A percentile compares a stretch with the other conserved stretches of the same genome.
phyloP scores from a whole-genome alignment of 2,797 vertebrate genomes.

The Champsocephalus esox region DNA sequence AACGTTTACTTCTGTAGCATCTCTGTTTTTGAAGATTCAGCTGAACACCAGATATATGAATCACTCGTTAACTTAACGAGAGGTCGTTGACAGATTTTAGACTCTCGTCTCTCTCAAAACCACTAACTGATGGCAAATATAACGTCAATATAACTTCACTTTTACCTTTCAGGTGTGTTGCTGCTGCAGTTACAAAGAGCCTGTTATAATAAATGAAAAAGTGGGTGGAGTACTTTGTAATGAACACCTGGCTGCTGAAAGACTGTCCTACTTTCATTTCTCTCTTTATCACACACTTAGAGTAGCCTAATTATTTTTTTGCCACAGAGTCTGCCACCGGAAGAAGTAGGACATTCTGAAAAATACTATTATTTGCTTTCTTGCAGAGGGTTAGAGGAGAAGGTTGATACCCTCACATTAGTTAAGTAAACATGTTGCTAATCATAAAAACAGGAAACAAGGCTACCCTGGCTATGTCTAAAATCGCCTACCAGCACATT shows the following conservation, averaged over 20 bases:
- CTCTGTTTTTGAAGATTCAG: background rate
- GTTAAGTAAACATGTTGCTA: background rate
- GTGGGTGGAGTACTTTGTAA: background rate
- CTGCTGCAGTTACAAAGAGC: conserved; percentile 5
- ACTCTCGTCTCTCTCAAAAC: background rate
- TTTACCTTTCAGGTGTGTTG: background rate
- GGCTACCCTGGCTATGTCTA: background rate
- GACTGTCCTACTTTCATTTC: background rate
- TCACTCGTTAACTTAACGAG: background rate
- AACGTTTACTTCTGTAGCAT: conserved; percentile 26
- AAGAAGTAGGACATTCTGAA: background rate
- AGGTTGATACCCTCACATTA: background rate
- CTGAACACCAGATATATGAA: background rate
- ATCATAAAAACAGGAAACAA: background rate
- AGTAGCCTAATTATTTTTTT: background rate
- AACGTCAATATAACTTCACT: background rate
- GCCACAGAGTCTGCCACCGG: background rate
- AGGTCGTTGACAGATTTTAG: background rate
- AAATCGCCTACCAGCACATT: background rate
- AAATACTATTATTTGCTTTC: background rate
- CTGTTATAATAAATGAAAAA: background rate
- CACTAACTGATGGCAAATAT: background rate
- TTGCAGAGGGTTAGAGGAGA: background rate
- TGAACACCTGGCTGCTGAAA: conserved; percentile 14
- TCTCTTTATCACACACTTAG: background rate